Evolutionary conservation across 2,888 invertebrate genomes (phyloP).

Genomic region (Desoria tigrina): DNA sequence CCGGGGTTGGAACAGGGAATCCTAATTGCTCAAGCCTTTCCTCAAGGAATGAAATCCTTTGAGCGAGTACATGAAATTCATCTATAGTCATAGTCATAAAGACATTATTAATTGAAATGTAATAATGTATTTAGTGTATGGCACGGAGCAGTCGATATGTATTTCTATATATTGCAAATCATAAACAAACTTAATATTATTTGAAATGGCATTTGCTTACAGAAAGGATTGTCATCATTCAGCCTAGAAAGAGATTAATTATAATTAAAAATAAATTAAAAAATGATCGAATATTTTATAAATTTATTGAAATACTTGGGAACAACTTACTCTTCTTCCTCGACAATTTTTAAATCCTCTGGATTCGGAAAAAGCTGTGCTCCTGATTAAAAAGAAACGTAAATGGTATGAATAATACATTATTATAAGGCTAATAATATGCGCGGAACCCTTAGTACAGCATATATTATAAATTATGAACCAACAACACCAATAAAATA

Average conservation of each 20-base stretch:
- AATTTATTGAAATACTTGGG: neutral
- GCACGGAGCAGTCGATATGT: no score
- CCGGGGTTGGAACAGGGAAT: neutral
- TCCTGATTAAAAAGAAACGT: constrained; percentile 22
- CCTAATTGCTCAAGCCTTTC: constrained; percentile 29
- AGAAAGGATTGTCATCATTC: constrained; percentile 42
- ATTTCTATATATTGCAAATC: no score
- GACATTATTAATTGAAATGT: neutral
- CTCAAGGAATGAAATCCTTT: constrained; percentile 33
- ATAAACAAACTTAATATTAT: constrained; percentile 9
- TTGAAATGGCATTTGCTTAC: constrained; percentile 22
- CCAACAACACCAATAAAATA: no score
- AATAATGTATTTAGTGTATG: constrained; percentile 2
- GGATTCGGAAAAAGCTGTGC: constrained; percentile 31
- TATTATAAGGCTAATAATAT: no score
- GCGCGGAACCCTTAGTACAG: no score
- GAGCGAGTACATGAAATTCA: constrained; percentile 37
- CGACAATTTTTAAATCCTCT: constrained; percentile 18
- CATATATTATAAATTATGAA: no score
- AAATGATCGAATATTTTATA: neutral
- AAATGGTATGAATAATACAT: no score
- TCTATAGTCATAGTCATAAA: constrained; percentile 23
- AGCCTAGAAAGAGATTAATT: no score
- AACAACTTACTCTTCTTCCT: constrained; percentile 33
- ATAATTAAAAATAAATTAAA: constrained; percentile 13